phyloP scores from a whole-genome alignment of 2,113 vertebrate species.

The Numenius arquata region DNA sequence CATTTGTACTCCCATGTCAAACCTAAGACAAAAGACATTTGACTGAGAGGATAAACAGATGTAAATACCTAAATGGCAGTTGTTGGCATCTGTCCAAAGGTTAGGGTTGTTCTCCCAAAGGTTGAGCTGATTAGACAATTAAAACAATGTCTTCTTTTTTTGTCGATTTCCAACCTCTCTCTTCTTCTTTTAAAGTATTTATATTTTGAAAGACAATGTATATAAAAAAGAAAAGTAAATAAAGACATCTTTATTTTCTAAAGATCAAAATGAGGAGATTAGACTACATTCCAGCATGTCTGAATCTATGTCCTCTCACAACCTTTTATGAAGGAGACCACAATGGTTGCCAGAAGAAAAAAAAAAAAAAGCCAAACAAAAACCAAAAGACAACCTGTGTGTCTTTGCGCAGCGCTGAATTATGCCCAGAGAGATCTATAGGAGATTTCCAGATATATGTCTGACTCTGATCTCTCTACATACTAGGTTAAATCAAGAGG shows the following conservation, averaged over 20 bases:
- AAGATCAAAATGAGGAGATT: constrained; percentile 41
- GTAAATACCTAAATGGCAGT: constrained; percentile 73
- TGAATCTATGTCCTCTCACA: constrained; percentile 50
- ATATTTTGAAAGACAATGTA: neutral
- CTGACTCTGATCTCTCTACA: constrained; percentile 5
- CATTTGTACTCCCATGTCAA: constrained; percentile 65
- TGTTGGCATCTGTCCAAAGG: constrained; percentile 69
- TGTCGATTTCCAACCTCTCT: neutral
- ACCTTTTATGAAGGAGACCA: constrained; percentile 43
- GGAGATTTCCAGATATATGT: constrained; percentile 21
- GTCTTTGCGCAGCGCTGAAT: neutral
- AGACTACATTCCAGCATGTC: constrained; percentile 14
- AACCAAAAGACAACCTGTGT: neutral
- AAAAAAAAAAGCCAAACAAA: neutral
- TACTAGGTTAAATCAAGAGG: constrained; percentile 34
- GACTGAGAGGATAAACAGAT: constrained; percentile 77
- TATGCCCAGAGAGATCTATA: constrained; percentile 1
- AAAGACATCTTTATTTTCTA: constrained; percentile 37
- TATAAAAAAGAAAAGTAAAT: constrained; percentile 30
- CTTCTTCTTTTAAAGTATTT: constrained; percentile 16
- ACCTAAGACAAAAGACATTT: constrained; percentile 68
- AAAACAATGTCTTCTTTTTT: constrained; percentile 24
- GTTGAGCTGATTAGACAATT: constrained; percentile 38
- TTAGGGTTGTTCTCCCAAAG: constrained; percentile 41
- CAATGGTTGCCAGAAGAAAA: constrained; percentile 27